Evolutionary conservation across 2,113 vertebrate species (phyloP).

Genomic region (Channa maculata): DNA sequence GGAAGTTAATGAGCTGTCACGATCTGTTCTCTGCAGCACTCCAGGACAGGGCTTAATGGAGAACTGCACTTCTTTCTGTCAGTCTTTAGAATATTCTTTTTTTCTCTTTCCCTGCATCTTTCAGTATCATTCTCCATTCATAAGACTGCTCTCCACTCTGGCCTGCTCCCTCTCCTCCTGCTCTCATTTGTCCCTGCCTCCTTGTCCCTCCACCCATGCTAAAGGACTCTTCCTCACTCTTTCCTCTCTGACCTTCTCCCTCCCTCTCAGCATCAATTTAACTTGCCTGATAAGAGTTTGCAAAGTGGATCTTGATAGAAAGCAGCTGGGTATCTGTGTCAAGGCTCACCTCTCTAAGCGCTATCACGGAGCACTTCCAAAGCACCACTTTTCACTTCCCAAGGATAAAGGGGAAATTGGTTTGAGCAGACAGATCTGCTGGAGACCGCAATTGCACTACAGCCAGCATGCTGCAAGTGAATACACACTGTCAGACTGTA

Average conservation of each 20-base stretch:
- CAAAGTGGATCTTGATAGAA: conserved; percentile 45
- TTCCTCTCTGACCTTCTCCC: conserved; percentile 7
- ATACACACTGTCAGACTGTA: neutral
- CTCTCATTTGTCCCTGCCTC: neutral
- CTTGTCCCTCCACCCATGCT: neutral
- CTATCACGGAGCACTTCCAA: conserved; percentile 13
- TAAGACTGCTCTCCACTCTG: neutral
- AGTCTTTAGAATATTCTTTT: conserved; percentile 18
- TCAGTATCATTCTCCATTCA: conserved; percentile 33
- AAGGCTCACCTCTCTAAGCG: conserved; percentile 46
- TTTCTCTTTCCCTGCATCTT: conserved; percentile 6
- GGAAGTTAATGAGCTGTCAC: conserved; percentile 74
- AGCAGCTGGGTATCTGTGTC: conserved; percentile 58
- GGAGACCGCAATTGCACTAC: neutral
- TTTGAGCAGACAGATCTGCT: conserved; percentile 15
- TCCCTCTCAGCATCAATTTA: conserved; percentile 53
- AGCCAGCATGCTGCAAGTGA: neutral
- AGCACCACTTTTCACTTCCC: conserved; percentile 30
- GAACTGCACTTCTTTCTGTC: conserved; percentile 25
- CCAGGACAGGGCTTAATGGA: conserved; percentile 61
- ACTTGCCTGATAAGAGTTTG: conserved; percentile 51
- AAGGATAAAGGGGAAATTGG: conserved; percentile 43
- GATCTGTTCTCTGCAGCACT: conserved; percentile 55
- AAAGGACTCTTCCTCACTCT: neutral
- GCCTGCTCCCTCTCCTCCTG: neutral